Evolutionary conservation across 1,140 invertebrate species (phyloP).

Genomic region (Goniozus legneri): DNA sequence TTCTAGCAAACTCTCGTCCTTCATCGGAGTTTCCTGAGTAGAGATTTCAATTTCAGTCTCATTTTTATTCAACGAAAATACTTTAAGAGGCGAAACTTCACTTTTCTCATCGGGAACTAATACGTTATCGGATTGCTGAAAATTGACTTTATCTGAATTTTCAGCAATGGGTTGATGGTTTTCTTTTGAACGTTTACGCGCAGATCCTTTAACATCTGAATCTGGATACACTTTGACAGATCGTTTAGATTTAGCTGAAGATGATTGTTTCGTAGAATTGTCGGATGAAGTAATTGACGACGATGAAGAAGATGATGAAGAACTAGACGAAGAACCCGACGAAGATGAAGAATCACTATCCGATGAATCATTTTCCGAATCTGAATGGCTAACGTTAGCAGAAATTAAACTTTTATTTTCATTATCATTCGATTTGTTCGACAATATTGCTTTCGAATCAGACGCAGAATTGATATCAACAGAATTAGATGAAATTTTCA

Average conservation of each 20-base stretch:
- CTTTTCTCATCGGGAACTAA: conserved; percentile 1
- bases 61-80: conserved; percentile 32
- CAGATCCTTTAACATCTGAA: conserved; percentile 1
- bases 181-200: background rate
- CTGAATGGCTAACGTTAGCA: background rate
- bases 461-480: conserved; percentile 13
- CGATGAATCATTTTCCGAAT: conserved; percentile 9
- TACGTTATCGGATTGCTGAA: conserved; percentile 1
- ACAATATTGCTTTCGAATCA: background rate
- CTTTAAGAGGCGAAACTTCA: conserved; percentile 39
- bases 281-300: conserved; percentile 19
- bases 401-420: background rate
- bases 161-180: background rate
- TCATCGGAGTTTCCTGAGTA: conserved; percentile 42
- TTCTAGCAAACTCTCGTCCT: conserved; percentile 39
- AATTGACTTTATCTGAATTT: conserved; percentile 7
- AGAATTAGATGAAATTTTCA: conserved; percentile 35
- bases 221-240: conserved; percentile 19
- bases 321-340: conserved; percentile 24
- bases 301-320: conserved; percentile 22
- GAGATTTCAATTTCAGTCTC: conserved; percentile 15
- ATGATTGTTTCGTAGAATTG: conserved; percentile 1
- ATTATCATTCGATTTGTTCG: too few species aligned
- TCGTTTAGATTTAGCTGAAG: conserved; percentile 9
- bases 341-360: background rate